Conservation (phyloP, 2,888 invertebrate genomes). For the Nomada lathburiana region DNA sequence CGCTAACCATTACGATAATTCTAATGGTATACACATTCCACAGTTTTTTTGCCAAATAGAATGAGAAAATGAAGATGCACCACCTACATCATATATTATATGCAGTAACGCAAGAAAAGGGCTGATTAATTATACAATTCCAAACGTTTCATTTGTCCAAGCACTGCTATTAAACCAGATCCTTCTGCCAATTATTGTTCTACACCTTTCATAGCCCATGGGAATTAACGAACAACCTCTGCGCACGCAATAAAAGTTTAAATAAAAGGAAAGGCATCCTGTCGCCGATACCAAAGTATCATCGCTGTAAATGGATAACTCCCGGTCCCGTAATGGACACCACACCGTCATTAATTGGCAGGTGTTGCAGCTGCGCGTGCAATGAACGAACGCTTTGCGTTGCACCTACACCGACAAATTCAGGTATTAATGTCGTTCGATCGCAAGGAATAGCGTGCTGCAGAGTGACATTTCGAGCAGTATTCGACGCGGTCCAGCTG, state of each 20-base stretch:
- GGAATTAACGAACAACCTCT: background rate
- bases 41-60: too few species aligned
- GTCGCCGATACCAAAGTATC: background rate
- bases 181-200: background rate
- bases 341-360: constrained; percentile 56
- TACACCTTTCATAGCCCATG: background rate
- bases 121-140: background rate
- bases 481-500: constrained; percentile 1
- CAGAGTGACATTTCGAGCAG: constrained; percentile 39
- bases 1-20: too few species aligned
- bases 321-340: constrained; percentile 30
- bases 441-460: constrained; percentile 29
- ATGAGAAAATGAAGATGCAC: too few species aligned
- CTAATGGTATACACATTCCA: too few species aligned
- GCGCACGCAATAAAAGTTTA: background rate
- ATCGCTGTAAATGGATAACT: constrained; percentile 20
- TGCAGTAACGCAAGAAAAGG: too few species aligned
- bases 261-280: background rate
- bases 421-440: constrained; percentile 19
- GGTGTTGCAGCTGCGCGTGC: constrained; percentile 68
- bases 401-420: constrained; percentile 8
- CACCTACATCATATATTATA: too few species aligned
- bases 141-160: background rate
- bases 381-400: background rate
- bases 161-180: background rate